A percentile compares a stretch with the other conserved stretches of the same genome.
Evolutionary conservation across 2,888 invertebrate genomes (phyloP).

Genomic region (Boloria selene): DNA sequence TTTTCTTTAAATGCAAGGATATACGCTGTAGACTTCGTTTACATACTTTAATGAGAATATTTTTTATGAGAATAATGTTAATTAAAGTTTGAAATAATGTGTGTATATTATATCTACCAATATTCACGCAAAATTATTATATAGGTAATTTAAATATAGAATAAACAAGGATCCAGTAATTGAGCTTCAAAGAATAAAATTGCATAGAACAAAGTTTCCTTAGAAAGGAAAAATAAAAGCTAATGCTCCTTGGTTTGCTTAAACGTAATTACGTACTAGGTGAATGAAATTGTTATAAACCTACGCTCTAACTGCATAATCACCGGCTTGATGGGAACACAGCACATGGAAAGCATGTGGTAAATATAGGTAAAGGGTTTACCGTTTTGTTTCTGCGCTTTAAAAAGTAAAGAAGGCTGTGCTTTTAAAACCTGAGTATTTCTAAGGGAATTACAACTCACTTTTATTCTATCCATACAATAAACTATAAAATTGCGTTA

Average conservation of each 20-base stretch:
- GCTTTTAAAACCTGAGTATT: too few relatives aligned
- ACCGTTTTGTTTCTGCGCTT: not conserved
- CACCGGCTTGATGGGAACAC: conserved; percentile 56
- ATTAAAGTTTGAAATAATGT: too few relatives aligned
- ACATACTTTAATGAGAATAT: not conserved
- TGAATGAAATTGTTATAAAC: conserved; percentile 69
- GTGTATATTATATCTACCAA: too few relatives aligned
- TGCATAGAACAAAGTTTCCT: conserved; percentile 3
- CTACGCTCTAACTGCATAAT: conserved; percentile 56
- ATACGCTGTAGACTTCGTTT: not conserved
- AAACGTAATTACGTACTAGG: conserved; percentile 51
- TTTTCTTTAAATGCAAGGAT: not conserved
- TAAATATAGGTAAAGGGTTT: conserved; percentile 20
- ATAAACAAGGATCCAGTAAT: not conserved
- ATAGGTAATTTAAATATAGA: not conserved
- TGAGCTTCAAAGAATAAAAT: conserved; percentile 3
- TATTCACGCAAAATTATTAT: not conserved
- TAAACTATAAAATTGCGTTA: too few relatives aligned
- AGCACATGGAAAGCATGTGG: conserved; percentile 50
- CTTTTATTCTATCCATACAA: too few relatives aligned
- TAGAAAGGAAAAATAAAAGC: conserved; percentile 20
- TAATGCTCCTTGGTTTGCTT: conserved; percentile 40
- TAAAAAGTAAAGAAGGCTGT: not conserved
- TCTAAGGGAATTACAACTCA: too few relatives aligned
- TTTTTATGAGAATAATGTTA: too few relatives aligned